A percentile compares a stretch with the other conserved stretches of the same genome.
Evolutionary conservation across 1,140 invertebrate species (phyloP).

Genomic region (Lepidotrigona ventralis): DNA sequence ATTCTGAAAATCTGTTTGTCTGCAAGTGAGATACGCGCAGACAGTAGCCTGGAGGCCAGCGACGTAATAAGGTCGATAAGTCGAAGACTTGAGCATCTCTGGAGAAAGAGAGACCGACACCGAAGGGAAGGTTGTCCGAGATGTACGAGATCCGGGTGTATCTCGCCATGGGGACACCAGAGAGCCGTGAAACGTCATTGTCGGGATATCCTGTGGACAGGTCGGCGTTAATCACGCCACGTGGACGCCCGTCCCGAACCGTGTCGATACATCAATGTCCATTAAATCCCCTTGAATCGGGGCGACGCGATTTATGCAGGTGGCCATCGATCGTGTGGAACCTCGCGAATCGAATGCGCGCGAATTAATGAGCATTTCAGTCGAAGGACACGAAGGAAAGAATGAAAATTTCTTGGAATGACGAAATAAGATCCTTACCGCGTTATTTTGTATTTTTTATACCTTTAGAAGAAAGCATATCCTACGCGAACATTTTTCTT

Average conservation of each 20-base stretch:
- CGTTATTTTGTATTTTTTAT: no score
- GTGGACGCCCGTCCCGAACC: slow-evolving; percentile 49
- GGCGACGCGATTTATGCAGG: slow-evolving; percentile 61
- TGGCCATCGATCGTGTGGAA: slow-evolving; percentile 37
- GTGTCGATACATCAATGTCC: slow-evolving; percentile 70
- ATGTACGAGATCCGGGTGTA: slow-evolving; percentile 29
- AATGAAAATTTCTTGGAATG: no score
- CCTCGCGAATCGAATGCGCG: slow-evolving; percentile 8
- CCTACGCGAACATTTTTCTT: no score
- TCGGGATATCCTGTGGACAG: slow-evolving; percentile 51
- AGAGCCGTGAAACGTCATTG: slow-evolving; percentile 53
- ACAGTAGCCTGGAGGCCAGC: not conserved
- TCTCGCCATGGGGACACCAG: slow-evolving; percentile 29
- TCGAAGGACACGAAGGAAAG: not conserved
- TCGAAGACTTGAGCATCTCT: slow-evolving; percentile 38
- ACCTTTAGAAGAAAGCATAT: no score
- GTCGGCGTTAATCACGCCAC: slow-evolving; percentile 66
- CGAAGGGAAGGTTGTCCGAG: slow-evolving; percentile 18
- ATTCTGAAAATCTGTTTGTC: not conserved
- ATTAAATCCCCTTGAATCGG: slow-evolving; percentile 61
- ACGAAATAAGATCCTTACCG: no score
- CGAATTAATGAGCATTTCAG: slow-evolving; percentile 2
- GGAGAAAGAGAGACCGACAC: slow-evolving; percentile 36
- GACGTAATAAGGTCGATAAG: slow-evolving; percentile 64
- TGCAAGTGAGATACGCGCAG: not conserved